These are phyloP conservation scores for Neodon shergylaensis DNA, from an alignment of 2,113 vertebrate genomes.

Conservation along the genomic window DNA sequence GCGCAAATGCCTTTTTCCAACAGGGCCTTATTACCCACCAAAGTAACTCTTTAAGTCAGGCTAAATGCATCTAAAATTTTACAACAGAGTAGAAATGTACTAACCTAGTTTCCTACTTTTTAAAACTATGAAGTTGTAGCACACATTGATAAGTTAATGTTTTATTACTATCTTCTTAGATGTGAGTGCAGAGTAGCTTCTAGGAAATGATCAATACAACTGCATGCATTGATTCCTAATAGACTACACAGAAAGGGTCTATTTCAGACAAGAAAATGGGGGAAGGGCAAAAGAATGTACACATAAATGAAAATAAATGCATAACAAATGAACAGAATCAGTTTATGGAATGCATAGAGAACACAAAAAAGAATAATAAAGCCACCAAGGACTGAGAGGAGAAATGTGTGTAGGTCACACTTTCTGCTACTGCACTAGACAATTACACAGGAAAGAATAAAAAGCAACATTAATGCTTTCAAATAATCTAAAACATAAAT, in stretches of 20 bases:
- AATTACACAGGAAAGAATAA: conserved; percentile 37
- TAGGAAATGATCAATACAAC: neutral
- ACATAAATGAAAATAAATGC: conserved; percentile 64
- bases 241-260: conserved; percentile 34
- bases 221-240: conserved; percentile 14
- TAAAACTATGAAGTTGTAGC: neutral
- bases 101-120: conserved; percentile 36
- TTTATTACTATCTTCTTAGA: neutral
- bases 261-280: conserved; percentile 43
- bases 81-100: conserved; percentile 39
- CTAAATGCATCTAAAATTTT: conserved; percentile 44
- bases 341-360: conserved; percentile 16
- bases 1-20: neutral
- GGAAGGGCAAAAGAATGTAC: conserved; percentile 26
- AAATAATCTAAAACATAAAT: conserved; percentile 45
- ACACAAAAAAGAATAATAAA: conserved; percentile 56
- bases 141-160: neutral
- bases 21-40: neutral
- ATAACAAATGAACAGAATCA: conserved; percentile 37
- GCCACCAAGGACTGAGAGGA: conserved; percentile 50
- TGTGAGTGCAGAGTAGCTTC: neutral
- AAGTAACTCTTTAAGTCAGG: conserved; percentile 33
- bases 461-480: conserved; percentile 24
- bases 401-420: conserved; percentile 23
- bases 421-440: conserved; percentile 36